A percentile compares a stretch with the other conserved stretches of the same genome.
Conservation (phyloP, 2,113 vertebrate genomes). For the Hydropotes inermis region DNA sequence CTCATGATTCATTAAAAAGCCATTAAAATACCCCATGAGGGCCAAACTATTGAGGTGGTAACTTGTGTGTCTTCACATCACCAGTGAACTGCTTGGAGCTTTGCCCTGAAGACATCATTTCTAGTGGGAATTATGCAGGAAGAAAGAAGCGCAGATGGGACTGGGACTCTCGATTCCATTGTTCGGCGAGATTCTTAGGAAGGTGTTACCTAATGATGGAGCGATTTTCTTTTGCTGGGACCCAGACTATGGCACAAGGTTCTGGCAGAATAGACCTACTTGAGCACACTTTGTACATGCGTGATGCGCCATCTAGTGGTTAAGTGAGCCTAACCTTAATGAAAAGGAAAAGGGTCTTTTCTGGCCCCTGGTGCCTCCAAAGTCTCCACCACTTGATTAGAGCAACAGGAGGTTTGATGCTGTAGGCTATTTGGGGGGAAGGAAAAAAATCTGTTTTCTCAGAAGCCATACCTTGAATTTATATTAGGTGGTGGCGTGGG, state of each 20-base stretch:
- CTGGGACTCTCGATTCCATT: background rate
- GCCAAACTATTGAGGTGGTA: background rate
- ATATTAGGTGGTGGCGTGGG: background rate
- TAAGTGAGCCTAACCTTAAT: background rate
- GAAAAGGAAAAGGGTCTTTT: background rate
- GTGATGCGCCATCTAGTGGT: conserved; percentile 74
- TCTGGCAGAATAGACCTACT: background rate
- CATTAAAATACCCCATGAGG: background rate
- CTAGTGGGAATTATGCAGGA: background rate
- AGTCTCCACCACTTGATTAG: background rate
- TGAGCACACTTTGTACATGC: background rate
- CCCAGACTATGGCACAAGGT: background rate
- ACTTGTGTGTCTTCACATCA: background rate
- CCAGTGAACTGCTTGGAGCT: background rate
- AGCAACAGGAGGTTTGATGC: background rate
- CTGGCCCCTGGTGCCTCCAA: background rate
- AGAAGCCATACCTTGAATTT: background rate
- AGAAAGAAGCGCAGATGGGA: background rate
- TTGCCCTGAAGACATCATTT: background rate
- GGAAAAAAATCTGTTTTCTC: background rate
- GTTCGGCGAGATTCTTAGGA: background rate
- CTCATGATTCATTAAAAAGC: background rate
- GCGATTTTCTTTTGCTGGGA: background rate
- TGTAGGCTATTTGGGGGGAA: background rate
- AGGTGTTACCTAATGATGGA: background rate